A percentile compares a stretch with the other conserved stretches of the same genome.
Evolutionary conservation across 2,888 invertebrate species (phyloP).

Genomic region (Brachyptera risi): DNA sequence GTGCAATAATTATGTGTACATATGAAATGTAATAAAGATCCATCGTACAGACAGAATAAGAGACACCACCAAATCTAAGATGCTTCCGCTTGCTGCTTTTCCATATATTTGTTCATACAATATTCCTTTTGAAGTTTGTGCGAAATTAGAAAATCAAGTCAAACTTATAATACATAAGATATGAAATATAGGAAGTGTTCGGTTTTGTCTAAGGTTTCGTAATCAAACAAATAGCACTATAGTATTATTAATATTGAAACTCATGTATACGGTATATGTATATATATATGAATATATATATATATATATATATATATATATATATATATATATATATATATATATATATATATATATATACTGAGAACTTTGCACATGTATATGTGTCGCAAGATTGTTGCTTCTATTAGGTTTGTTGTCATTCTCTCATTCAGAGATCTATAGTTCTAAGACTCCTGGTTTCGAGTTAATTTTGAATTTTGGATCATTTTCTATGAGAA

Average conservation of each 20-base stretch:
- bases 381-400: too few relatives aligned
- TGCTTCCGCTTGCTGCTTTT: background rate
- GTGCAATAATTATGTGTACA: conserved; percentile 23
- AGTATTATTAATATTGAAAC: conserved; percentile 17
- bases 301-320: too few relatives aligned
- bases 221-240: conserved; percentile 17
- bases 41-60: background rate
- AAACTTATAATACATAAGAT: conserved; percentile 4
- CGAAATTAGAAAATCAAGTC: conserved; percentile 12
- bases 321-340: too few relatives aligned
- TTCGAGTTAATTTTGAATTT: too few relatives aligned
- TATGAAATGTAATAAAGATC: conserved; percentile 26
- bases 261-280: too few relatives aligned
- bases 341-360: too few relatives aligned
- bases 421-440: too few relatives aligned
- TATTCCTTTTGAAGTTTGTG: conserved; percentile 14
- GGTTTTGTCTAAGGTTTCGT: conserved; percentile 17
- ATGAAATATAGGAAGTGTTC: conserved; percentile 16
- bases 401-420: too few relatives aligned
- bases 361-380: too few relatives aligned
- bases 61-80: conserved; percentile 8
- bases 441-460: too few relatives aligned
- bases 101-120: conserved; percentile 10
- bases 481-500: too few relatives aligned
- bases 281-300: too few relatives aligned